Evolutionary conservation across 2,888 invertebrate species (phyloP), one percentile per base, ranked within the genome.

Genomic region (Pyrrhia umbra): DNA sequence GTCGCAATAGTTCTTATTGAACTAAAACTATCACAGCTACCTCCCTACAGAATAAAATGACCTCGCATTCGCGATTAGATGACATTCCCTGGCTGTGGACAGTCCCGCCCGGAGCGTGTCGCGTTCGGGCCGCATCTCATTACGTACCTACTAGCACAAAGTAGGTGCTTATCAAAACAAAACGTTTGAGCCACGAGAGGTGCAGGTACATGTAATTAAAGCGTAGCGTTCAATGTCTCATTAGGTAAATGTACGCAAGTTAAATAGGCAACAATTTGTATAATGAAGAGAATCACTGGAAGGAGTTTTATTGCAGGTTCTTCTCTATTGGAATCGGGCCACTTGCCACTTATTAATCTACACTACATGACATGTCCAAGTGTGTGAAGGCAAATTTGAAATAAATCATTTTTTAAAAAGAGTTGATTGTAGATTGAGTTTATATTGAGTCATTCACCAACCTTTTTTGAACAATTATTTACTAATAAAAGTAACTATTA

Each of bases 61-160:
- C n/a, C n/a, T n/a, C n/a, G n/a, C n/a, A n/a, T n/a, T n/a, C n/a
- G 52, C 23, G 15, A 27, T 8, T 45, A 23, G 43, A 18, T 6
- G 15, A 16, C 16, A 37, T 20, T 16, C 15, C 40, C 23, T n/a
- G n/a, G 3, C 25, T 21, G 46, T 66, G 69, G 40, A 37, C 34
- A 21, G 55, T 18, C 51, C 72, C 73, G 73, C 70, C 70, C 67
- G 15, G 51, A 52, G 46, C 70, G 51, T 70, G 70, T 70, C 43
- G 54, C 46, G 5, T 25, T 18, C 30, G 30, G 20, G 30, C 15
- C 23, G 60, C 55, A 59, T 66, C 60, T 66, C 54, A 71, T 69
- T 70, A 68, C 2, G 16, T n/a, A 18, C 0, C 3, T 6, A 9
- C 39, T 16, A 15, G n/a, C 21, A 21, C 37, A 64, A 55, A 65